These are phyloP conservation scores for Trichopria drosophilae DNA, from an alignment of 2,888 invertebrate species.

Conservation along the genomic window DNA sequence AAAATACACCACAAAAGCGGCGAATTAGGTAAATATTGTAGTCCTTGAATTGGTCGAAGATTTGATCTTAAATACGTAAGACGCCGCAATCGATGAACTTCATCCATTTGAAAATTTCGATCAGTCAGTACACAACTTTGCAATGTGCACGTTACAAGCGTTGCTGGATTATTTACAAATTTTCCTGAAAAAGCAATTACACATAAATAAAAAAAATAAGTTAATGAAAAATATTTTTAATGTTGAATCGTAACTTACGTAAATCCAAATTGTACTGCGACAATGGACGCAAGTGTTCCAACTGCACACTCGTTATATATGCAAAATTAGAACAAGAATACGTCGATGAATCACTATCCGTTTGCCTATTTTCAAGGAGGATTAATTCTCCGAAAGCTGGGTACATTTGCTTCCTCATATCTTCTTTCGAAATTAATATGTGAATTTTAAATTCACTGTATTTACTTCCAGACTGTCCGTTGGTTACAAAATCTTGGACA, in stretches of 20 bases:
- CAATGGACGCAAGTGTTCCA: constrained; percentile 28
- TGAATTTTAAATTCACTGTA: constrained; percentile 37
- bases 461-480: too few species aligned
- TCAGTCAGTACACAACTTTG: constrained; percentile 42
- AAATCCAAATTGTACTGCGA: constrained; percentile 14
- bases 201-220: not conserved
- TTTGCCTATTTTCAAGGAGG: constrained; percentile 43
- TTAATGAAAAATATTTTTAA: too few species aligned
- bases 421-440: constrained; percentile 41
- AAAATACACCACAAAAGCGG: constrained; percentile 65
- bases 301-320: constrained; percentile 40
- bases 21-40: constrained; percentile 65
- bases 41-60: constrained; percentile 66
- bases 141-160: constrained; percentile 45
- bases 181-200: constrained; percentile 31
- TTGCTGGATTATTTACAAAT: constrained; percentile 38
- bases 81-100: constrained; percentile 47
- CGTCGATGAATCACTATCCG: too few species aligned
- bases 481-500: too few species aligned
- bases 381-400: constrained; percentile 50
- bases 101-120: constrained; percentile 38
- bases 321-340: constrained; percentile 44
- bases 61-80: constrained; percentile 58
- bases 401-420: constrained; percentile 33
- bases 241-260: too few species aligned